Evolutionary conservation across 2,797 vertebrate species (phyloP).

Genomic region (Hozukius guyotensis): DNA sequence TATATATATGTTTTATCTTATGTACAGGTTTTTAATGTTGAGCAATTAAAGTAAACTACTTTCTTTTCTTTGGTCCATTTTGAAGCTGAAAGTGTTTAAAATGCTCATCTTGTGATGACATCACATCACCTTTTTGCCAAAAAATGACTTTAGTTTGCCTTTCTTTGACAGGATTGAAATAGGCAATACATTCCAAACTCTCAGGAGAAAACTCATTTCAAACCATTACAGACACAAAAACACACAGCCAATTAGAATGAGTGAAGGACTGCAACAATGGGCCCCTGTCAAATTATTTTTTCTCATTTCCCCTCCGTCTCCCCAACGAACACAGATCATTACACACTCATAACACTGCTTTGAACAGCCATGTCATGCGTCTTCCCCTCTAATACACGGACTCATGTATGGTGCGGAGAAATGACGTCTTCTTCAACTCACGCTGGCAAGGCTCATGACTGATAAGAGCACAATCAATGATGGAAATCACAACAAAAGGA

Average conservation of each 20-base stretch:
- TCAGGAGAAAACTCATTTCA: conserved; percentile 64
- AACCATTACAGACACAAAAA: conserved; percentile 60
- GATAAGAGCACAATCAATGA: background rate
- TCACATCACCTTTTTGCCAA: background rate
- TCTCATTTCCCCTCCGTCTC: conserved; percentile 50
- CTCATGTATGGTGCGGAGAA: background rate
- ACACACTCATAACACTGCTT: background rate
- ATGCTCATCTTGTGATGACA: background rate
- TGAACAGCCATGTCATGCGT: conserved; percentile 27
- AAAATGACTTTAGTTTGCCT: conserved; percentile 8
- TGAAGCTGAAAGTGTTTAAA: background rate
- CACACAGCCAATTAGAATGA: conserved; percentile 63
- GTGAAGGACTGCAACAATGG: conserved; percentile 49
- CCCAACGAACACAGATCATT: conserved; percentile 31
- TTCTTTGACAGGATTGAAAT: conserved; percentile 50
- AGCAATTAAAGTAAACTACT: background rate
- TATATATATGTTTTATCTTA: background rate
- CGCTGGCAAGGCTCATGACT: background rate
- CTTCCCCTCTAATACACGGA: conserved; percentile 15
- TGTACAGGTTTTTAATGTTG: background rate
- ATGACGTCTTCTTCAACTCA: conserved; percentile 9
- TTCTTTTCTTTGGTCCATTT: background rate
- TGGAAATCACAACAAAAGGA: background rate
- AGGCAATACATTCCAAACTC: conserved; percentile 40
- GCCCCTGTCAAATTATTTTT: conserved; percentile 63